Percentiles rank a stretch among this genome's conserved stretches.
phyloP scores from a whole-genome alignment of 2,888 invertebrate species.

The Hirtodrosophila confusa region DNA sequence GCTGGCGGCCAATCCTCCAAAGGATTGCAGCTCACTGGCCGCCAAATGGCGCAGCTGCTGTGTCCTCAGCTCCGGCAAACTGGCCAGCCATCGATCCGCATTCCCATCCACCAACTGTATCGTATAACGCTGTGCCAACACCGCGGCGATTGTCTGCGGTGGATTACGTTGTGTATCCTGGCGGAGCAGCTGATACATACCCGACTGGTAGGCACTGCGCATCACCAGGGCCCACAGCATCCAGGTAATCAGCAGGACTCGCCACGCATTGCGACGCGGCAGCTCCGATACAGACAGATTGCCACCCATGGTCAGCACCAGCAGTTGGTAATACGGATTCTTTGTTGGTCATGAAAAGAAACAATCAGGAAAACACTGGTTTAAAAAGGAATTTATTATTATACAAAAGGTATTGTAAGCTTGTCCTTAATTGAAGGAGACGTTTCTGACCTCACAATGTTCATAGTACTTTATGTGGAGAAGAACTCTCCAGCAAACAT shows the following conservation, averaged over 20 bases:
- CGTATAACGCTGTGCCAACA: slow-evolving; percentile 59
- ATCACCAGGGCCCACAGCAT: slow-evolving; percentile 65
- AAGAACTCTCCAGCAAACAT: too few relatives aligned
- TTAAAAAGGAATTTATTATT: too few relatives aligned
- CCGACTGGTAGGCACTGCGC: slow-evolving; percentile 79
- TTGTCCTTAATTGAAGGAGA: too few relatives aligned
- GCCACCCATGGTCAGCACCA: slow-evolving; percentile 60
- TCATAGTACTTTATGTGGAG: too few relatives aligned
- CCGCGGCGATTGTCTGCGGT: slow-evolving; percentile 70
- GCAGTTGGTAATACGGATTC: slow-evolving; percentile 63
- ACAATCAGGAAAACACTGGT: too few relatives aligned
- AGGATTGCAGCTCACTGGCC: slow-evolving; percentile 66
- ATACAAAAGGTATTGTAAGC: too few relatives aligned
- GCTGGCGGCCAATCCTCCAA: slow-evolving; percentile 43
- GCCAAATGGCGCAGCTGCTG: slow-evolving; percentile 50
- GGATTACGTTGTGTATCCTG: slow-evolving; percentile 70
- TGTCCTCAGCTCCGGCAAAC: slow-evolving; percentile 58
- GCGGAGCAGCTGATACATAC: slow-evolving; percentile 72
- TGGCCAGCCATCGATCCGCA: slow-evolving; percentile 53
- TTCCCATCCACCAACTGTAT: slow-evolving; percentile 60
- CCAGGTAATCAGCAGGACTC: slow-evolving; percentile 74
- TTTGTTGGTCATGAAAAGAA: not conserved
- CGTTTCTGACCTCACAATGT: too few relatives aligned
- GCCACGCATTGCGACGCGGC: slow-evolving; percentile 64
- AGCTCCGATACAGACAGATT: slow-evolving; percentile 29